These are phyloP conservation scores for Formica exsecta DNA, from an alignment of 1,140 invertebrate genomes.

Conservation along the genomic window DNA sequence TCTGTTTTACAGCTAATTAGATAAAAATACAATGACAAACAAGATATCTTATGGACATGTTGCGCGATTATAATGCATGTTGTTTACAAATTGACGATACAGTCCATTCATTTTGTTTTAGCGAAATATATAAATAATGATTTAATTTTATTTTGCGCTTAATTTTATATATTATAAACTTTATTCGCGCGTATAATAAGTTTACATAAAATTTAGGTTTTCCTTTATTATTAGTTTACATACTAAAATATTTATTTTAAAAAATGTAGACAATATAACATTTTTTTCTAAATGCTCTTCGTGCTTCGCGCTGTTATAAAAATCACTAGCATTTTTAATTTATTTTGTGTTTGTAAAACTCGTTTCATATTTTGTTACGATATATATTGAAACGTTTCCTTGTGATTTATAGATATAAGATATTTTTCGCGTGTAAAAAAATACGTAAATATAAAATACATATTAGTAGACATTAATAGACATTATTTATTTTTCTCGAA, in stretches of 20 bases:
- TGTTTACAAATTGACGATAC: neutral
- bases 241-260: neutral
- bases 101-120: neutral
- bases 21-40: neutral
- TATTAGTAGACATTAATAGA: neutral
- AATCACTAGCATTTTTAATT: neutral
- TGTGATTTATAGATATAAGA: neutral
- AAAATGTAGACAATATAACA: neutral
- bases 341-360: neutral
- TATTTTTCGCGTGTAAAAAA: constrained; percentile 9
- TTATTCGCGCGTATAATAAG: neutral
- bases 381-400: neutral
- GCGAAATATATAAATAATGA: neutral
- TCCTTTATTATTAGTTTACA: neutral
- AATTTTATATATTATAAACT: neutral
- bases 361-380: neutral
- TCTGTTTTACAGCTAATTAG: neutral
- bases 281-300: neutral
- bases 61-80: neutral
- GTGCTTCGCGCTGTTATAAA: neutral
- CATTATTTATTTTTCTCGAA: neutral
- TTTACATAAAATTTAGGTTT: neutral
- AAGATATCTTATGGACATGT: neutral
- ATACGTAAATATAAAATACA: constrained; percentile 3
- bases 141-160: neutral